Conservation (phyloP, 2,888 invertebrate genomes). For the Matsumyia berberina region DNA sequence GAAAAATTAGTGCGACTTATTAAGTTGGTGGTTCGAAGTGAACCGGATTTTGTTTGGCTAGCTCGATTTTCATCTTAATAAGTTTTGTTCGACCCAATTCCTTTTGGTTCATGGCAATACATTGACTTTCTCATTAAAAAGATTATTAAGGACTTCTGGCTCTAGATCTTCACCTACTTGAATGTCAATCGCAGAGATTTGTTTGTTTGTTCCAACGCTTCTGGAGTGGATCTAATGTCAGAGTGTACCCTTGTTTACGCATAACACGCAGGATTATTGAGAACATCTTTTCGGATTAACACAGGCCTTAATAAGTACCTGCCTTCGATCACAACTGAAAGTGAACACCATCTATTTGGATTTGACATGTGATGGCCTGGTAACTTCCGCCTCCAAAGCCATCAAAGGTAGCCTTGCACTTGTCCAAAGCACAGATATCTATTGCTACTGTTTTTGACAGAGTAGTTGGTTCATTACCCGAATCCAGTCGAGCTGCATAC, state of each 20-base stretch:
- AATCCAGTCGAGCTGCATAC: too few relatives aligned
- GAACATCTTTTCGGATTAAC: conserved; percentile 24
- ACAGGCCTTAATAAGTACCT: conserved; percentile 1
- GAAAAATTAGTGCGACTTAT: too few relatives aligned
- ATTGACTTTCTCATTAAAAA: conserved; percentile 16
- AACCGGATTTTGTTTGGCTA: not conserved
- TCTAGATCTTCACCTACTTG: not conserved
- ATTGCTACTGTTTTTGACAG: too few relatives aligned
- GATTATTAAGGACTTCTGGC: not conserved
- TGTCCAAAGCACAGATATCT: too few relatives aligned
- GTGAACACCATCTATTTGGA: conserved; percentile 22
- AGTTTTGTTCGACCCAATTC: conserved; percentile 22
- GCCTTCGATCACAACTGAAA: conserved; percentile 15
- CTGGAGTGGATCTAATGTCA: not conserved
- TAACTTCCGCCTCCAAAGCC: conserved; percentile 37
- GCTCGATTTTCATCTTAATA: conserved; percentile 19
- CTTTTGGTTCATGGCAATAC: conserved; percentile 12
- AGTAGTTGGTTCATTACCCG: too few relatives aligned
- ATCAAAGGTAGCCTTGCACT: not conserved
- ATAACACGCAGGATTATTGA: conserved; percentile 7
- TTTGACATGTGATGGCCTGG: not conserved
- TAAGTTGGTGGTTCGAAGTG: too few relatives aligned
- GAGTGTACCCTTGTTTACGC: conserved; percentile 8
- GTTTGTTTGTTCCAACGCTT: too few relatives aligned
- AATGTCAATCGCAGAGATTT: too few relatives aligned